Base-by-base conservation (phyloP, 1,140 invertebrate species). In the Plectus sambesii region DNA sequence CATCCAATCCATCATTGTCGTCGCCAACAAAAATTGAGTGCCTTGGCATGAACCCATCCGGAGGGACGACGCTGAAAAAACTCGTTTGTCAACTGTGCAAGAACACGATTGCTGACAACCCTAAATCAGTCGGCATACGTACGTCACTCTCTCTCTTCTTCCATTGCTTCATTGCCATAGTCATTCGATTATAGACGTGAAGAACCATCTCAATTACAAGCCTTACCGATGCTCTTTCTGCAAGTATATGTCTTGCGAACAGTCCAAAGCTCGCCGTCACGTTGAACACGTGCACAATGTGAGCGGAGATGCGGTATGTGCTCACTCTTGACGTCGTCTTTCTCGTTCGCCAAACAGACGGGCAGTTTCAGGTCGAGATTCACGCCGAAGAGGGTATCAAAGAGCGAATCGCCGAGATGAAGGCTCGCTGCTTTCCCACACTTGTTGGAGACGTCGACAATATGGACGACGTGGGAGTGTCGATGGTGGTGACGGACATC, bases 211-310 rank as follows among this genome's bases (percentile, higher is more conserved):
- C 12, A 33, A 33, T 33, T 33, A 33, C 17, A 33, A 33, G 30
- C 30, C 30, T 33, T 33, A 33, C 30, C 30, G 30, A 12, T 33
- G 30, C 30, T 17, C 30, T 33, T 33, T 33, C 17, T 33, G 30
- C 30, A 33, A 12, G 30, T 33, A 33, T 17, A 33, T 33, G 30
- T 33, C 30, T 17, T 33, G 30, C 30, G 30, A 33, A 33, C 30
- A 33, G 17, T 33, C 30, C 12, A 33, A 33, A 17, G 30, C 30
- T 33, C 30, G 30, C 17, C 30, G 30, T 17, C 30, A 33, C 30
- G 30, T 33, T 33, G 30, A 33, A 33, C 12, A 33, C 17, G 30
- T 33, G 12, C 30, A 33, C 30, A 33, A 33, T 33, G 12, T 33
- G 30, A 33, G 30, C 30, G 30, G 30, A 12, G 30, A 33, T 17